Base-by-base conservation (phyloP, 2,113 vertebrate species). In the Embiotoca jacksoni region DNA sequence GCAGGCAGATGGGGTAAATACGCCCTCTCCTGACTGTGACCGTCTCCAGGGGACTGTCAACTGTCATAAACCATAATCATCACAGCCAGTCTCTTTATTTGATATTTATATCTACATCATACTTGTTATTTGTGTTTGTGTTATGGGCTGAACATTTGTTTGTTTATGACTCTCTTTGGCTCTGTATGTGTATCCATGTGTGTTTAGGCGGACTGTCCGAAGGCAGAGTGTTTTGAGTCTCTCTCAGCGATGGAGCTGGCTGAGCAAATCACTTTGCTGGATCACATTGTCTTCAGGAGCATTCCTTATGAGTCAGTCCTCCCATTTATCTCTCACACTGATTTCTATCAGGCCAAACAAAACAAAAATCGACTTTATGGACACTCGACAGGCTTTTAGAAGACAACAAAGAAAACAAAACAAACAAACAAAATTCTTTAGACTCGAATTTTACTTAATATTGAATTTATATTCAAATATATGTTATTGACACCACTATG, bases 231-330 rank as follows among this genome's bases (percentile, higher is more conserved):
- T 86, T 97, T 99, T 65, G 97, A 99, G 92, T 96, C 95, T 1
- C 92, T 99, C 72, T 97, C 97, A 0, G 98, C 97, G 55, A 98
- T 99, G 97, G 97, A 99, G 91, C 92, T 99, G 80, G 98, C 98
- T 0, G 98, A 99, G 88, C 98, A 99, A 89, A 97, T 99, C 93
- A 99, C 98, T 6, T 94, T 99, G 47, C 92, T 99, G 88, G 98
- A 99, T 89, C 97, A 99, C 61, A 72, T 99, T 3, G 92, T 99
- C 83, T 99, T 99, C 95, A 94, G 97, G 90, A 98, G 96, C 94
- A 99, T 99, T 84, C 97, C 97, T 15, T 99, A 99, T 0, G 96
- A 99, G 98, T 99, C 90, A 96, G 97, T 96, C 50, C 58, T 62
- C 68, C 66, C 39, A 32, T 67, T 0, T 1, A 56, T 53, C 23